Percentiles rank a stretch among this genome's conserved stretches.
phyloP scores from a whole-genome alignment of 2,797 vertebrate species.

The Forpus xanthops region DNA sequence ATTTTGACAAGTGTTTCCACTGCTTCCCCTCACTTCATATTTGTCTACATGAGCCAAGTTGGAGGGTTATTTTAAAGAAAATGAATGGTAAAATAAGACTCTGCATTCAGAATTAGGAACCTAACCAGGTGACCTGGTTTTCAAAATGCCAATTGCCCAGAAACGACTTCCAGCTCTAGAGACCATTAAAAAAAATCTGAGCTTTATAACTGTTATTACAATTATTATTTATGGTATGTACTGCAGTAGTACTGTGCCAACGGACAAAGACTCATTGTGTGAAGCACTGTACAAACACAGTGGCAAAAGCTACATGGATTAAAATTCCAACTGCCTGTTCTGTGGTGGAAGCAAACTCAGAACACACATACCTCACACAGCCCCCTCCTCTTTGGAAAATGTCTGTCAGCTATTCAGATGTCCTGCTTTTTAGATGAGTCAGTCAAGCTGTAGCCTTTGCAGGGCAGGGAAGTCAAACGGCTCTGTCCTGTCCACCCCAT shows the following conservation, averaged over 20 bases:
- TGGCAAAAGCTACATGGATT: neutral
- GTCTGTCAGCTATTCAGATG: neutral
- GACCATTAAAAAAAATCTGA: conserved; percentile 2
- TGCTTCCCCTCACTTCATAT: conserved; percentile 42
- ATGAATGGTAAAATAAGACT: conserved; percentile 39
- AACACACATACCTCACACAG: neutral
- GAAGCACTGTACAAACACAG: neutral
- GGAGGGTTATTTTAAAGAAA: conserved; percentile 51
- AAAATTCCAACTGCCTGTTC: conserved; percentile 35
- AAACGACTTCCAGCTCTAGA: conserved; percentile 33
- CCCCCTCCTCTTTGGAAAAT: neutral
- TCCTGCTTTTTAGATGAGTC: neutral
- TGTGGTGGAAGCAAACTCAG: neutral
- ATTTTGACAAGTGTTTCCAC: conserved; percentile 64
- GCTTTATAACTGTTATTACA: conserved; percentile 44
- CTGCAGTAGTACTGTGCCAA: conserved; percentile 2
- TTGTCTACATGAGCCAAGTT: conserved; percentile 39
- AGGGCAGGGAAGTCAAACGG: neutral
- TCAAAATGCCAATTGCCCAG: conserved; percentile 32
- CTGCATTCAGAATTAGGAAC: conserved; percentile 19
- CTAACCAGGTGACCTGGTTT: conserved; percentile 35
- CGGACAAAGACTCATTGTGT: conserved; percentile 5
- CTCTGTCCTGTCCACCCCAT: neutral
- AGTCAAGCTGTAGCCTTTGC: neutral
- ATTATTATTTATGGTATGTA: conserved; percentile 39